phyloP scores from a whole-genome alignment of 1,140 invertebrate genomes.

The Drosophila repleta region DNA sequence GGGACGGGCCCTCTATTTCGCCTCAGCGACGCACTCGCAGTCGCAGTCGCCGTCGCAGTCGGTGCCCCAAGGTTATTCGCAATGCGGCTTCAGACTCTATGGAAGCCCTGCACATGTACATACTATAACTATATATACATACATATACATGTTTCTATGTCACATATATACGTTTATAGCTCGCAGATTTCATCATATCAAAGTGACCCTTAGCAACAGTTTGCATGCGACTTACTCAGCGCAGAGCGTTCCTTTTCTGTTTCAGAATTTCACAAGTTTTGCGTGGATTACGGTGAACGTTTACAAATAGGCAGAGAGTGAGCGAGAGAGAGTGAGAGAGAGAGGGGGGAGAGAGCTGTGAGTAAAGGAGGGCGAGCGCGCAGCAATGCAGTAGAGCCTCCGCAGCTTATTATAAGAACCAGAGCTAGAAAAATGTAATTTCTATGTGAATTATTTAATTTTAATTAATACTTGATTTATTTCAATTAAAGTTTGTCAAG shows the following conservation, averaged over 20 bases:
- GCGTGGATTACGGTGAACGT: background rate
- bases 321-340: background rate
- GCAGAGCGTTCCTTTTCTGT: background rate
- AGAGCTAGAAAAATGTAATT: too few species aligned
- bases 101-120: background rate
- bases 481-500: too few species aligned
- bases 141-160: too few species aligned
- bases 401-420: too few species aligned
- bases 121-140: background rate
- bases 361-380: too few species aligned
- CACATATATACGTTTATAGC: background rate
- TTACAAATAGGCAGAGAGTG: background rate
- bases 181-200: background rate
- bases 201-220: background rate
- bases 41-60: background rate
- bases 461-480: too few species aligned
- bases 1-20: slow-evolving; percentile 57
- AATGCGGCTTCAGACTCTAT: background rate
- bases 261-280: background rate
- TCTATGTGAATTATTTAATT: too few species aligned
- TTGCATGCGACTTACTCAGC: background rate
- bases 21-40: slow-evolving; percentile 1
- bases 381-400: too few species aligned
- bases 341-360: background rate
- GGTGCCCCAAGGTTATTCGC: background rate